Base-by-base conservation (phyloP, 2,113 vertebrate genomes). In the Ceyx margarethae region DNA sequence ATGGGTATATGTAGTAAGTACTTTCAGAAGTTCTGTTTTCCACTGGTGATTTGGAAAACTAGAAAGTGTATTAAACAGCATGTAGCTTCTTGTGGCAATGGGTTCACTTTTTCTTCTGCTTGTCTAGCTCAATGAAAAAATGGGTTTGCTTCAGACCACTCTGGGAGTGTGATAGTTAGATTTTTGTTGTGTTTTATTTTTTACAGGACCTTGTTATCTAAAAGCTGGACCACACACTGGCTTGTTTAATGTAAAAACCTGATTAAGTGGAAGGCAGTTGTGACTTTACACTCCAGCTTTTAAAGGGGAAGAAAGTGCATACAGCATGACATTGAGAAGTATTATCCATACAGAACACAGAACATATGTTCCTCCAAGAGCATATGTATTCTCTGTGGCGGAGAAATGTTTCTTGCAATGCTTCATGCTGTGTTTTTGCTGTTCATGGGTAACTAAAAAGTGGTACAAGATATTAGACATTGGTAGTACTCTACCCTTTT, bases 401-500 rank as follows among this genome's bases (percentile, higher is more conserved):
- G 19, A 48, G 76, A 37, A 93, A 29, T 13, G 11, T 17, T 83
- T 68, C 25, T 64, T 56, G 26, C 6, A 42, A 8, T 50, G 15
- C 11, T 81, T 77, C 16, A 37, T 13, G 21, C 16, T 69, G 4
- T 48, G 18, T 73, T 85, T 74, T 31, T 64, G 23, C 9, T 45
- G 6, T 7, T 85, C 4, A 5, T 37, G 6, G 35, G 33, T 23
- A 66, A 83, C 54, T 51, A 35, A 45, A 57, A 65, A 31, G n/a
- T 21, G 28, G 5, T 40, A 8, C 0, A 1, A 65, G 26, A 10
- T 45, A 16, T 17, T 77, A 29, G 10, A 12, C 15, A 5, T 28
- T 51, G 20, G 10, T 67, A 18, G n/a, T 50, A 15, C 37, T 60
- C 50, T 21, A 33, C 3, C 2, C 6, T 68, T 86, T 64, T 42